Evolutionary conservation across 2,888 invertebrate species (phyloP), one percentile per base, ranked within the genome.

Genomic region (Hydraecia micacea): DNA sequence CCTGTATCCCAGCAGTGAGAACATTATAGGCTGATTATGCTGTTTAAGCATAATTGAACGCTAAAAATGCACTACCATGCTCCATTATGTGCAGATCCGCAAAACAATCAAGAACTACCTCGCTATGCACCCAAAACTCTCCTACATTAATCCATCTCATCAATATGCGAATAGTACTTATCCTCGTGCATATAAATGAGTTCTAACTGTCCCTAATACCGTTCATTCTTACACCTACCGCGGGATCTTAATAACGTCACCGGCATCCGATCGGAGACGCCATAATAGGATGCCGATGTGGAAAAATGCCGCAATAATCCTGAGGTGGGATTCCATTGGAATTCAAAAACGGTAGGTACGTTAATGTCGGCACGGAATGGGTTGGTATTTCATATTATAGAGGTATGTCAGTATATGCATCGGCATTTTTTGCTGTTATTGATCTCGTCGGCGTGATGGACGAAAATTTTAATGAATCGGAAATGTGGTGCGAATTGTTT

Each of bases 271-370:
- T 85, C 82, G 83, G 77, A 80, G 77, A 86, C 85, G 90, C 90
- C 91, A 95, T 96, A 96, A 96, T 96, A 91, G 95, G 88, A 94
- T 95, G 91, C 96, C 95, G 90, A 93, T 90, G 94, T 89, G 95
- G 92, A 94, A 95, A 95, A 94, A 95, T 95, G 93, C 91, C 93
- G 89, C 92, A 94, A 95, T 93, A 93, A 93, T 92, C 88, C 90
- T 88, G 77, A 92, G 92, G 92, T 92, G 91, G 91, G 90, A 92
- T 91, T 91, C 89, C 91, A 93, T 93, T 91, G 94, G 95, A 94
- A 95, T 95, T 95, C 93, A 94, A 95, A 95, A 95, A 94, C 92
- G 90, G 87, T 86, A 86, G 90, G 87, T 86, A 86, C 85, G 81
- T 77, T 83, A 88, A 89, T 90, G 85, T 81, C 60, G 70, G 78